phyloP scores from a whole-genome alignment of 2,797 vertebrate species.

The Poeciliopsis turneri region DNA sequence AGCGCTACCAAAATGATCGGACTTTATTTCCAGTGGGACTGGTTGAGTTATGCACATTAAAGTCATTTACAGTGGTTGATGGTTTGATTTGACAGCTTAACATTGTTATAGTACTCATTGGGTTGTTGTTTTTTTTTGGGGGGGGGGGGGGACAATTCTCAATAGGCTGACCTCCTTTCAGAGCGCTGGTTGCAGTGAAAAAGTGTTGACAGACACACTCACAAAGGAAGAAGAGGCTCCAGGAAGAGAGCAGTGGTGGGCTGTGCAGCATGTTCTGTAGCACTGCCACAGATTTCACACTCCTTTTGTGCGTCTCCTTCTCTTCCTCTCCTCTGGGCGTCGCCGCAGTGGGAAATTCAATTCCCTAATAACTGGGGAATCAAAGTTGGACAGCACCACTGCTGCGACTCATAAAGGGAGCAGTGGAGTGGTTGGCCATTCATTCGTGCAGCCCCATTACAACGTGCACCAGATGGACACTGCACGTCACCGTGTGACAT shows the following conservation, averaged over 20 bases:
- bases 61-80: neutral
- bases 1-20: neutral
- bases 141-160: neutral
- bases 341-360: conserved; percentile 73
- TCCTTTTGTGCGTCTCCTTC: conserved; percentile 75
- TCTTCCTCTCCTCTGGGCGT: conserved; percentile 72
- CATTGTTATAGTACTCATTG: conserved; percentile 5
- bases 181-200: conserved; percentile 14
- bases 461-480: conserved; percentile 78
- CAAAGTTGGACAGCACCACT: conserved; percentile 79
- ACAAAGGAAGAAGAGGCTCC: conserved; percentile 62
- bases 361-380: conserved; percentile 82
- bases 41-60: neutral
- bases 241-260: conserved; percentile 73
- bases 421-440: conserved; percentile 74
- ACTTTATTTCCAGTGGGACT: neutral
- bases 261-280: conserved; percentile 68
- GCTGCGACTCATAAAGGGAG: conserved; percentile 76
- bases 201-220: conserved; percentile 48
- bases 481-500: conserved; percentile 73
- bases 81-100: conserved; percentile 3
- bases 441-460: conserved; percentile 71
- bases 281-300: conserved; percentile 75
- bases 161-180: conserved; percentile 1
- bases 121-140: too few relatives aligned